Evolutionary conservation across 2,888 invertebrate species (phyloP).

Genomic region (Diarsia rubi): DNA sequence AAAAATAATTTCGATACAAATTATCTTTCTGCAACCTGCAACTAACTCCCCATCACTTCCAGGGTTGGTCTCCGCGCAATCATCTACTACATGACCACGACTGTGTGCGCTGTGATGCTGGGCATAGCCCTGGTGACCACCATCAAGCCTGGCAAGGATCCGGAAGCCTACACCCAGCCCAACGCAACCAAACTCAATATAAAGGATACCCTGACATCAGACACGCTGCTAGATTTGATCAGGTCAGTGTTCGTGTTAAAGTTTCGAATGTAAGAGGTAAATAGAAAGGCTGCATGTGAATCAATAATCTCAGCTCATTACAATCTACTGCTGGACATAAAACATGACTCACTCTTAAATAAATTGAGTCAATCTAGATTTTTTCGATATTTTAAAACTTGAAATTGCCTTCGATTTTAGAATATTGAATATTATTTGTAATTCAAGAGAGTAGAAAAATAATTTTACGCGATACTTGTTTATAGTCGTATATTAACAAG

Average conservation of each 20-base stretch:
- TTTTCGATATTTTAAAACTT: neutral
- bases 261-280: neutral
- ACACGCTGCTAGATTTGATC: slow-evolving; percentile 97
- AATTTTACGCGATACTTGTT: no score
- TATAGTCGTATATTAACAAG: no score
- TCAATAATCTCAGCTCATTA: neutral
- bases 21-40: neutral
- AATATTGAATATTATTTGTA: no score
- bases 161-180: slow-evolving; percentile 80
- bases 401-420: neutral
- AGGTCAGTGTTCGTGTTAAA: slow-evolving; percentile 90
- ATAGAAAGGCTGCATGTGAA: neutral
- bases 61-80: slow-evolving; percentile 95
- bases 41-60: slow-evolving; percentile 40
- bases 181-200: slow-evolving; percentile 88
- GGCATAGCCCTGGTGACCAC: slow-evolving; percentile 97
- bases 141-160: slow-evolving; percentile 95
- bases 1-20: neutral
- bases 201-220: slow-evolving; percentile 94
- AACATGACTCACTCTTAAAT: neutral
- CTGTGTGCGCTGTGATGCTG: slow-evolving; percentile 97
- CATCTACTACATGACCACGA: slow-evolving; percentile 97
- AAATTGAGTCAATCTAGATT: neutral
- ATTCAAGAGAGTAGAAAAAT: no score
- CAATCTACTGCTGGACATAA: neutral